Conservation (phyloP, 1,140 invertebrate genomes). For the Holotrichia oblita region DNA sequence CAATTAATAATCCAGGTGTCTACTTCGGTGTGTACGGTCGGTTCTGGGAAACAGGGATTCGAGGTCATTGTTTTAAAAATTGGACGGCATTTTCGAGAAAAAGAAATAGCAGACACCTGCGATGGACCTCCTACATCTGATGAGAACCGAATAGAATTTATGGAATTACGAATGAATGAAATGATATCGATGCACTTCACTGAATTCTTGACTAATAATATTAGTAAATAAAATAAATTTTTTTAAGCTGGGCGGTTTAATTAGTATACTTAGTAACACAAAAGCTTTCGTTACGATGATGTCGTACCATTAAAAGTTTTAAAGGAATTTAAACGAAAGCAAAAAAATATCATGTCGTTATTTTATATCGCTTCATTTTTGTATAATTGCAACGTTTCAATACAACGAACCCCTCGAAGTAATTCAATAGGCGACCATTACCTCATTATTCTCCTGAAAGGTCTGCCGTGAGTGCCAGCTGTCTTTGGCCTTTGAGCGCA, state of each 20-base stretch:
- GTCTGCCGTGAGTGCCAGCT: conserved; percentile 23
- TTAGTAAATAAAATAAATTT: background rate
- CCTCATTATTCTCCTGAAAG: conserved; percentile 26
- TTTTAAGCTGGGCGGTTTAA: background rate
- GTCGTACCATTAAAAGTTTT: background rate
- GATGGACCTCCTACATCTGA: background rate
- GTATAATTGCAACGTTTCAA: conserved; percentile 24
- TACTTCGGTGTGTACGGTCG: background rate
- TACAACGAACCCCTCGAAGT: conserved; percentile 10
- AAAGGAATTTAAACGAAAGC: background rate
- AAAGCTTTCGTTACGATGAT: too few species aligned
- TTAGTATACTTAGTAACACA: background rate
- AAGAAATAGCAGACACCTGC: conserved; percentile 25
- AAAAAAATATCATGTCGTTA: background rate
- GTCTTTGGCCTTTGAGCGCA: conserved; percentile 17
- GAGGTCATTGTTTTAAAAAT: conserved; percentile 33
- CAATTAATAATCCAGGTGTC: conserved; percentile 30
- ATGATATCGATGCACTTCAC: background rate
- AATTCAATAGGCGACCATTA: conserved; percentile 31
- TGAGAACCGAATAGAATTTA: background rate
- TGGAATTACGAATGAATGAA: background rate
- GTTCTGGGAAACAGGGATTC: conserved; percentile 28
- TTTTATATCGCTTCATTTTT: background rate
- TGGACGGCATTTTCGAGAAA: conserved; percentile 8
- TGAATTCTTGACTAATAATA: background rate